A percentile compares a stretch with the other conserved stretches of the same genome.
phyloP scores from a whole-genome alignment of 2,113 vertebrate species.

The Ctenodactylus gundi region DNA sequence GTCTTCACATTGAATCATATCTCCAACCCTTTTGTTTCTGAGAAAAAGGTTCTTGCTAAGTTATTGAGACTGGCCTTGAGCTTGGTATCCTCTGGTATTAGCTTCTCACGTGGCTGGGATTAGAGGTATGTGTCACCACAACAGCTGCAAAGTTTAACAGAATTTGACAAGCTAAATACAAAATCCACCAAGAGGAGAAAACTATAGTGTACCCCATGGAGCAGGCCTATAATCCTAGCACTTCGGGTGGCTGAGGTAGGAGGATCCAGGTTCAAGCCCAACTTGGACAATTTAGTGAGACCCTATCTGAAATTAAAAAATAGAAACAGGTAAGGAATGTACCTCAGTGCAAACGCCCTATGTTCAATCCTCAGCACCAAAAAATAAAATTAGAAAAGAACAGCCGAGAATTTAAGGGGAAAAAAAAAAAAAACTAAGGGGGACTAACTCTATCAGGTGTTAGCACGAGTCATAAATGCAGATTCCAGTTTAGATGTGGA shows the following conservation, averaged over 20 bases:
- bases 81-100: neutral
- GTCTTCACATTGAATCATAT: neutral
- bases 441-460: neutral
- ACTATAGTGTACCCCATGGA: no score
- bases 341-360: no score
- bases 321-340: no score
- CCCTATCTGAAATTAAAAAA: no score
- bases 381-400: no score
- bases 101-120: neutral
- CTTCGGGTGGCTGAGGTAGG: no score
- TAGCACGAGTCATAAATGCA: neutral
- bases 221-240: no score
- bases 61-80: neutral
- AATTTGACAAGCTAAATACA: neutral
- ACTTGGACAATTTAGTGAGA: no score
- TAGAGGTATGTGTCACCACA: neutral
- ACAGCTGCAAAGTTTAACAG: neutral
- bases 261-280: no score
- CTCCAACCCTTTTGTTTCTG: neutral
- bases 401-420: slow-evolving; percentile 14
- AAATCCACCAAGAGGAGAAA: neutral
- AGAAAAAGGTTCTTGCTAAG: neutral
- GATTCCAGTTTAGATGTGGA: neutral
- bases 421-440: neutral
- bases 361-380: no score